Conservation (phyloP, 1,140 invertebrate genomes). For the Drosophila guanche region DNA sequence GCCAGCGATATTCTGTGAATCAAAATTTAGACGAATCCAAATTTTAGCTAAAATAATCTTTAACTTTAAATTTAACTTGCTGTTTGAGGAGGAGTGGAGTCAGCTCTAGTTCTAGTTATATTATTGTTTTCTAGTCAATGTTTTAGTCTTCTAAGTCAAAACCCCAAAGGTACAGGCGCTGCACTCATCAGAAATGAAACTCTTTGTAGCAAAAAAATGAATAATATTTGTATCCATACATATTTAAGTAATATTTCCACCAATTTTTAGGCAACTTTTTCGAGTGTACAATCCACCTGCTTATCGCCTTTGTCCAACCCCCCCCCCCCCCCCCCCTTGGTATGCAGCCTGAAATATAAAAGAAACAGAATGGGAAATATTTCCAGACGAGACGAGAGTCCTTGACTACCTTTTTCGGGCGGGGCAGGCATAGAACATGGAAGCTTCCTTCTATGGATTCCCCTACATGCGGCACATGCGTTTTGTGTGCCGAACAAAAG, state of each 20-base stretch:
- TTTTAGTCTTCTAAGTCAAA: slow-evolving; percentile 3
- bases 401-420: slow-evolving; percentile 23
- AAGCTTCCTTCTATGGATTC: slow-evolving; percentile 61
- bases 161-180: too few species aligned
- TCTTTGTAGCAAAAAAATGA: too few species aligned
- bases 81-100: background rate
- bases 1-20: slow-evolving; percentile 30
- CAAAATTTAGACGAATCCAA: slow-evolving; percentile 45
- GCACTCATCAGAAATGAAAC: too few species aligned
- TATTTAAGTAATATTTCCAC: too few species aligned
- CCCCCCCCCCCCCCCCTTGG: too few species aligned
- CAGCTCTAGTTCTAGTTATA: slow-evolving; percentile 6
- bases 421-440: background rate
- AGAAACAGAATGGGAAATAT: slow-evolving; percentile 1
- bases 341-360: too few species aligned
- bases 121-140: slow-evolving; percentile 44
- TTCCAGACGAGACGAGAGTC: slow-evolving; percentile 4
- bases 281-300: too few species aligned
- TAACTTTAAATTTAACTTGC: background rate
- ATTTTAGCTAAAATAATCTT: slow-evolving; percentile 46
- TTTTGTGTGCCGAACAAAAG: slow-evolving; percentile 58
- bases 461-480: slow-evolving; percentile 25
- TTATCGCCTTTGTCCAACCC: too few species aligned
- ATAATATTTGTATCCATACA: too few species aligned
- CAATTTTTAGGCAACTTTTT: too few species aligned